Evolutionary conservation across 2,797 vertebrate genomes (phyloP).

Genomic region (Benthosema pterotum): DNA sequence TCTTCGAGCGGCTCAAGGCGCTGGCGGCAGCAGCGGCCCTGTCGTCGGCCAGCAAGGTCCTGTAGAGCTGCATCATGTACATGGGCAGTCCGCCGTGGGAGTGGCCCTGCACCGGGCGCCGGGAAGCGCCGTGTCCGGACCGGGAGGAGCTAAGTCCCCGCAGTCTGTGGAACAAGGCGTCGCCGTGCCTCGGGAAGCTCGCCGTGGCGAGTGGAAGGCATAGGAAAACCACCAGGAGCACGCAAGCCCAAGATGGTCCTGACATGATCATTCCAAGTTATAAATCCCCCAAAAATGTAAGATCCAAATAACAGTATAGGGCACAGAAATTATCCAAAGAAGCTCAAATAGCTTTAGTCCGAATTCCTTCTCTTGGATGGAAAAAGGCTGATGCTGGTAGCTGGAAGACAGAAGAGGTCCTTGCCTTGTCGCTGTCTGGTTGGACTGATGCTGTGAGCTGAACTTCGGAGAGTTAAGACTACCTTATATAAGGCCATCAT

Average conservation of each 20-base stretch:
- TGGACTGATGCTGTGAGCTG: slow-evolving; percentile 34
- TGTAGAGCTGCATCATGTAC: slow-evolving; percentile 89
- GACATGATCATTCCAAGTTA: slow-evolving; percentile 49
- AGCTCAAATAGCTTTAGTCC: neutral
- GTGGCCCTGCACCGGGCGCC: slow-evolving; percentile 25
- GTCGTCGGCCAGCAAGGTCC: slow-evolving; percentile 65
- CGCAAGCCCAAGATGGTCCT: slow-evolving; percentile 33
- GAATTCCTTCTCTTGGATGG: neutral
- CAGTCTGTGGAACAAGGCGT: slow-evolving; percentile 35
- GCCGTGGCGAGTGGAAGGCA: slow-evolving; percentile 20
- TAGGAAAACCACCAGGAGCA: slow-evolving; percentile 48
- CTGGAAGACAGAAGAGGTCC: slow-evolving; percentile 8
- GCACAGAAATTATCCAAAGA: neutral
- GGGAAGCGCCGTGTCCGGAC: slow-evolving; percentile 16
- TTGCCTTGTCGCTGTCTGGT: slow-evolving; percentile 25
- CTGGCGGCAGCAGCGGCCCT: slow-evolving; percentile 18
- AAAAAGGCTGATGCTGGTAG: neutral
- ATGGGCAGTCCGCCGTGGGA: slow-evolving; percentile 54
- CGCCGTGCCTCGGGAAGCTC: slow-evolving; percentile 4
- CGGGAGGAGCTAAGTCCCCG: neutral
- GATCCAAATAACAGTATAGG: slow-evolving; percentile 24
- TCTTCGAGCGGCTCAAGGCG: neutral
- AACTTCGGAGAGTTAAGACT: slow-evolving; percentile 34
- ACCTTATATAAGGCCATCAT: slow-evolving; percentile 29
- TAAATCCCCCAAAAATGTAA: slow-evolving; percentile 14